Percentiles rank a stretch among this genome's conserved stretches.
Evolutionary conservation across 1,140 invertebrate genomes (phyloP).

Genomic region (Drosophila funebris): DNA sequence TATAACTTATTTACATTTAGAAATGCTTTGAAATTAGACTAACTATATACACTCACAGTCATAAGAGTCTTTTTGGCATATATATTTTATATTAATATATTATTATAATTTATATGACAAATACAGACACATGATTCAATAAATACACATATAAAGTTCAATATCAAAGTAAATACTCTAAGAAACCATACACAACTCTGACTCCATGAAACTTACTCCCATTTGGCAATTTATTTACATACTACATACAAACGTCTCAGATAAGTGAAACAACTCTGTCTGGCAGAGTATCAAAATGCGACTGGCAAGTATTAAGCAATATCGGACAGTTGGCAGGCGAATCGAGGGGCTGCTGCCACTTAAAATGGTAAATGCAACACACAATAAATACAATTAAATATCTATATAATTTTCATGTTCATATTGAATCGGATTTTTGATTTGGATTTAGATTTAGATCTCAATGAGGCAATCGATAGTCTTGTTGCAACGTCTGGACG

Average conservation of each 20-base stretch:
- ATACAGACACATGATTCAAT: too few relatives aligned
- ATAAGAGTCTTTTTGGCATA: too few relatives aligned
- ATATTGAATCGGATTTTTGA: slow-evolving; percentile 24
- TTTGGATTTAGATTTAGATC: slow-evolving; percentile 31
- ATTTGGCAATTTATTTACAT: neutral
- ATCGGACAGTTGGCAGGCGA: slow-evolving; percentile 28
- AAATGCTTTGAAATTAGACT: too few relatives aligned
- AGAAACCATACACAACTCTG: too few relatives aligned
- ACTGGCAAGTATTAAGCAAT: slow-evolving; percentile 46
- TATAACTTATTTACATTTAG: too few relatives aligned
- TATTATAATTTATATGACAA: too few relatives aligned
- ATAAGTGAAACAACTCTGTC: neutral
- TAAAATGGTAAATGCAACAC: slow-evolving; percentile 20
- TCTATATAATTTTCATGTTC: slow-evolving; percentile 21
- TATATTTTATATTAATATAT: too few relatives aligned
- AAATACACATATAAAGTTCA: too few relatives aligned
- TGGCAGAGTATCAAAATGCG: slow-evolving; percentile 10
- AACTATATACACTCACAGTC: too few relatives aligned
- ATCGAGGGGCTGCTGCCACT: slow-evolving; percentile 35
- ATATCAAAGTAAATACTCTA: too few relatives aligned
- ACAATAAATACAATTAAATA: slow-evolving; percentile 4
- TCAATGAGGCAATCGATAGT: slow-evolving; percentile 51
- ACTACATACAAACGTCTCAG: neutral
- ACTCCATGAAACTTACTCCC: too few relatives aligned
- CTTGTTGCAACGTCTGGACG: slow-evolving; percentile 45